Conservation (phyloP, 2,113 vertebrate genomes). For the Pangasianodon gigas region DNA sequence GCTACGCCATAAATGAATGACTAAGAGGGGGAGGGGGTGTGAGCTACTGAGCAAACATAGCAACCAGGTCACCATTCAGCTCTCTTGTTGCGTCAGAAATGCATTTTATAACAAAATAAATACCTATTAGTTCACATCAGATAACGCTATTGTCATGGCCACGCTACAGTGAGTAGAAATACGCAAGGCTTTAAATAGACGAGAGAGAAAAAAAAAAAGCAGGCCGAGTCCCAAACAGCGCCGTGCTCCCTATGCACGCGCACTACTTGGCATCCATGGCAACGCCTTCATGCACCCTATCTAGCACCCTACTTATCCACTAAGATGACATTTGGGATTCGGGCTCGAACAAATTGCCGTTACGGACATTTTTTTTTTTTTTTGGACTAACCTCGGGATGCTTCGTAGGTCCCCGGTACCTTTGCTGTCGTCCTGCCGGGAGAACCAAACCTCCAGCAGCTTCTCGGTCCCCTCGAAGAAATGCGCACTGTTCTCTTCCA, state of each 20-base stretch:
- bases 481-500: slow-evolving; percentile 97
- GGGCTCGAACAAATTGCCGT: not conserved
- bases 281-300: not conserved
- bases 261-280: not conserved
- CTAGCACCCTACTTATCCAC: not conserved
- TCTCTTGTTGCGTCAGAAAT: not conserved
- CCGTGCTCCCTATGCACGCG: not conserved
- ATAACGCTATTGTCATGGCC: rapidly evolving
- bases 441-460: slow-evolving; percentile 99
- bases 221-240: not conserved
- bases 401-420: slow-evolving; percentile 94
- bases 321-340: not conserved
- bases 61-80: not conserved
- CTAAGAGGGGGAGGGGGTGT: not conserved
- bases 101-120: not conserved
- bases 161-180: rapidly evolving
- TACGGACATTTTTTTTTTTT: not conserved
- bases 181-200: not conserved
- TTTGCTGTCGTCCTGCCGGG: slow-evolving; percentile 89
- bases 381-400: slow-evolving; percentile 86
- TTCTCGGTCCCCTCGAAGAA: slow-evolving; percentile 99
- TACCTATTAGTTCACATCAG: no score
- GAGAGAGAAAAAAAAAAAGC: not conserved
- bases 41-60: not conserved
- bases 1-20: slow-evolving; percentile 15